Evolutionary conservation across 2,797 vertebrate genomes (phyloP).

Genomic region (Capromys pilorides): DNA sequence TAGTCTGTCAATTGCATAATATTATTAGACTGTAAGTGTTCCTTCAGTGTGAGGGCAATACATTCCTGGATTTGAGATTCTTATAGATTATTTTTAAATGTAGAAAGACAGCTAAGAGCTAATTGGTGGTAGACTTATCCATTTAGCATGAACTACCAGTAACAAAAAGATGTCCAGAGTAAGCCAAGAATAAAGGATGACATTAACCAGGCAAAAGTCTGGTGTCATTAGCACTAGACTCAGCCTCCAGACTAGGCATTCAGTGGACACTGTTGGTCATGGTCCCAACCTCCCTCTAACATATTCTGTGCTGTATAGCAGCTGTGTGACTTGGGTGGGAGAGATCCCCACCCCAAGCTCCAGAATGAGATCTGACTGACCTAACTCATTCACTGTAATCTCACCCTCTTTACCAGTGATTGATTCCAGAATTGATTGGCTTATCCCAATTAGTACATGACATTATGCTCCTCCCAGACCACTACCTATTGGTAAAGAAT

Average conservation of each 20-base stretch:
- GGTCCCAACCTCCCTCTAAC: background rate
- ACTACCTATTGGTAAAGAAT: background rate
- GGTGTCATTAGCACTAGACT: background rate
- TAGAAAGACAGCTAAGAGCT: background rate
- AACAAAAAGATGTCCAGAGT: background rate
- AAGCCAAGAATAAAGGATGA: slow-evolving; percentile 1
- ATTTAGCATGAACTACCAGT: background rate
- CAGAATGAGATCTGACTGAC: background rate
- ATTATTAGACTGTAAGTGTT: background rate
- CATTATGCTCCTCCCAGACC: background rate
- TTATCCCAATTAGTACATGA: background rate
- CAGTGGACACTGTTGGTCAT: background rate
- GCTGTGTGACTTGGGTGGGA: background rate
- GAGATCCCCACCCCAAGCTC: background rate
- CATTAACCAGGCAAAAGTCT: background rate
- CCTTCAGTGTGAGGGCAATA: background rate
- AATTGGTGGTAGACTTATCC: background rate
- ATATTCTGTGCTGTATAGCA: background rate
- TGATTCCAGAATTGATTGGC: background rate
- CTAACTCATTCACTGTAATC: background rate
- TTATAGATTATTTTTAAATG: background rate
- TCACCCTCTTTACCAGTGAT: background rate
- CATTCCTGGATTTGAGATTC: background rate
- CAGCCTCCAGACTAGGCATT: background rate
- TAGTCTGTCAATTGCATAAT: slow-evolving; percentile 47